These are phyloP conservation scores for Hepsetus odoe DNA, from an alignment of 2,113 vertebrate species.

Conservation along the genomic window DNA sequence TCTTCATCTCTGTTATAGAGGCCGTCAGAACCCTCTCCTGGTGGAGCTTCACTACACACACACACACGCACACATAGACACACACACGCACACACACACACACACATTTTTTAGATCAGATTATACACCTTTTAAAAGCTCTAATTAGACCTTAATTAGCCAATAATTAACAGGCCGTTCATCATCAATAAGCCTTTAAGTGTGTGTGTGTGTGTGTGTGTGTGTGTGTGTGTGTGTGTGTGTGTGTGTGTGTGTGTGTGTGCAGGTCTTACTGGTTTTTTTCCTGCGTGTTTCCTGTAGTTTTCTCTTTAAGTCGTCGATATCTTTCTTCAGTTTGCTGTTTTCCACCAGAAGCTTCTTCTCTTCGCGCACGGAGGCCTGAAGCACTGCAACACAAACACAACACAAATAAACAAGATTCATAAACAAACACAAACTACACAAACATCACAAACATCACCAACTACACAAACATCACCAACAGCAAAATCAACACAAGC, in stretches of 20 bases:
- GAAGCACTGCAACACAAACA: slow-evolving; percentile 78
- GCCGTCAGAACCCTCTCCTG: slow-evolving; percentile 43
- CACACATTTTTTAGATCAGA: background rate
- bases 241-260: slow-evolving; percentile 46
- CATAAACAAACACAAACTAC: too few species aligned
- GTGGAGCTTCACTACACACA: slow-evolving; percentile 41
- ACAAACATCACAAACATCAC: too few species aligned
- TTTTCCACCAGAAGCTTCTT: slow-evolving; percentile 97
- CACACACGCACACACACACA: background rate
- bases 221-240: slow-evolving; percentile 59
- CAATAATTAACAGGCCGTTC: too few species aligned
- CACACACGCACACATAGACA: slow-evolving; percentile 28
- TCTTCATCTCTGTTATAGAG: slow-evolving; percentile 23
- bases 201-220: background rate
- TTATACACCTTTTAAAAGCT: too few species aligned
- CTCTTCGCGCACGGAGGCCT: slow-evolving; percentile 90
- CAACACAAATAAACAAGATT: background rate
- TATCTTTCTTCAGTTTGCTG: slow-evolving; percentile 93
- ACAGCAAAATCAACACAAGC: too few species aligned
- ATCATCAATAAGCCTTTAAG: background rate
- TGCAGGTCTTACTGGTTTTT: slow-evolving; percentile 76
- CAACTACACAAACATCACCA: too few species aligned
- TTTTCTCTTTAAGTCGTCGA: slow-evolving; percentile 83
- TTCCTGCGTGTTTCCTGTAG: slow-evolving; percentile 87
- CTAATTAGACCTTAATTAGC: too few species aligned